Percentiles rank a stretch among this genome's conserved stretches.
phyloP scores from a whole-genome alignment of 2,888 invertebrate genomes.

The Folsomia candida region DNA sequence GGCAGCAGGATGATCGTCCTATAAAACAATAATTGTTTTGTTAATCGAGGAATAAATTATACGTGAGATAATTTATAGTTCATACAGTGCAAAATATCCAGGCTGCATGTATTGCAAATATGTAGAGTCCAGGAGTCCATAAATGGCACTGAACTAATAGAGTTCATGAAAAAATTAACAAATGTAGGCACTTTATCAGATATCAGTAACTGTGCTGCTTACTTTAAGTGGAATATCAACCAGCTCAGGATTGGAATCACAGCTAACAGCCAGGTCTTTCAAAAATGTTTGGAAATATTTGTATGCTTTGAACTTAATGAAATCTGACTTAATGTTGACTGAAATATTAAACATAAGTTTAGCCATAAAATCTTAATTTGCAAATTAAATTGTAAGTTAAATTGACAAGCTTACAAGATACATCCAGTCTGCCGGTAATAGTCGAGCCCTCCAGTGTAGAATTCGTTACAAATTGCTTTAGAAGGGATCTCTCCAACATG shows the following conservation, averaged over 20 bases:
- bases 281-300: neutral
- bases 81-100: neutral
- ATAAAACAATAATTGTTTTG: too few relatives aligned
- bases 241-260: neutral
- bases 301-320: neutral
- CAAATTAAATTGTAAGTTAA: neutral
- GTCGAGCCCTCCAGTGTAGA: neutral
- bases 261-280: neutral
- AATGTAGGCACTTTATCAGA: neutral
- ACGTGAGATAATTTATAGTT: too few relatives aligned
- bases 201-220: neutral
- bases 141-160: neutral
- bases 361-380: neutral
- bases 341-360: neutral
- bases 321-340: neutral
- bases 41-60: too few relatives aligned
- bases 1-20: conserved; percentile 10
- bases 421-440: neutral
- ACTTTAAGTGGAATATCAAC: conserved; percentile 7
- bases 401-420: neutral
- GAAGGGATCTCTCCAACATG: neutral
- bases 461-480: neutral
- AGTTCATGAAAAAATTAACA: neutral
- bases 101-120: neutral
- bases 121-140: neutral